Percentiles rank a stretch among this genome's conserved stretches.
Conservation (phyloP, 30 jellyfish, hydroid and myxozoan species). For the Sanderia malayensis region DNA sequence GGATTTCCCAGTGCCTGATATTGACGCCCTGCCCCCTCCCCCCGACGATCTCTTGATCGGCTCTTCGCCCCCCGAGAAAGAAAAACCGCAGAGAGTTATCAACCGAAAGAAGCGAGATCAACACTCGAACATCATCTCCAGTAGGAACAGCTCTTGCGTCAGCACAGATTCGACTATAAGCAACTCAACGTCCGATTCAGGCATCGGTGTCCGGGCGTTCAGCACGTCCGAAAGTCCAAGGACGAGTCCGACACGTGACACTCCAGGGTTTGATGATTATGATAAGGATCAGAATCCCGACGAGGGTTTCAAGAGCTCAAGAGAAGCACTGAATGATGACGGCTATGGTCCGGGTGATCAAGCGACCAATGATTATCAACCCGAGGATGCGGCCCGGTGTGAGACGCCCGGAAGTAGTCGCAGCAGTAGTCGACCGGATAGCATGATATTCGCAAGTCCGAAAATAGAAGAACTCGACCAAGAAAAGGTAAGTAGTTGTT, state of each 20-base stretch:
- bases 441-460: slow-evolving; percentile 39
- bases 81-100: slow-evolving; percentile 80
- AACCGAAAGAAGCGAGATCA: slow-evolving; percentile 83
- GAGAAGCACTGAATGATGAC: slow-evolving; percentile 72
- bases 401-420: slow-evolving; percentile 54
- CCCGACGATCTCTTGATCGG: slow-evolving; percentile 80
- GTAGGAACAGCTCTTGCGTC: slow-evolving; percentile 91
- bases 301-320: slow-evolving; percentile 70
- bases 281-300: slow-evolving; percentile 28
- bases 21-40: slow-evolving; percentile 69
- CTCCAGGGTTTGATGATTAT: slow-evolving; percentile 44
- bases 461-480: slow-evolving; percentile 74
- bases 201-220: slow-evolving; percentile 76
- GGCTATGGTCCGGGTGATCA: slow-evolving; percentile 31
- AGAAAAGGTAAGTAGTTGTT: slow-evolving; percentile 70
- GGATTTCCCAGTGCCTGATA: slow-evolving; percentile 49
- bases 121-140: slow-evolving; percentile 32
- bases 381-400: neutral
- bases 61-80: slow-evolving; percentile 73
- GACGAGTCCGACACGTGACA: slow-evolving; percentile 69
- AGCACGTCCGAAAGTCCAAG: slow-evolving; percentile 87
- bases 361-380: slow-evolving; percentile 29
- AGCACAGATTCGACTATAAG: slow-evolving; percentile 92
- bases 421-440: slow-evolving; percentile 53
- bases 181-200: slow-evolving; percentile 86